Base-by-base conservation (phyloP, 1,140 invertebrate genomes). In the Acromyrmex charruanus region DNA sequence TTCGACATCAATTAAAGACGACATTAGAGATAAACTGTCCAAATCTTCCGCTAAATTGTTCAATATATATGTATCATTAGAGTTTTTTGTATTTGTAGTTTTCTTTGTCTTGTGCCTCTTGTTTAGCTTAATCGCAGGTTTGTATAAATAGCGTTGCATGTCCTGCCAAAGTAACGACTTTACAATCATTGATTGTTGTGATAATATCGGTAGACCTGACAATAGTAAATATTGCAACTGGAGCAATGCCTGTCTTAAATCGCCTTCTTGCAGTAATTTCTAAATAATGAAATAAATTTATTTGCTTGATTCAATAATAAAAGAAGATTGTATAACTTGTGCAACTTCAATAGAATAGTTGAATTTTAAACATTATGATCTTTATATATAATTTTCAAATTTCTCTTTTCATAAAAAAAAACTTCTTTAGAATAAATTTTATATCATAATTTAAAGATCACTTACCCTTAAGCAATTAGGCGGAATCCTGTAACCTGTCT, bases 231-330 rank as follows among this genome's bases (percentile, higher is more conserved):
- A 97, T 91, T 98, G 97, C 80, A 98, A 94, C 89, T 97, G 96
- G 80, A 97, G 95, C 58, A 98, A 94, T 39, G 97, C 96, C 94
- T 97, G 97, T 77, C 97, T 96, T 71, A 97, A 95, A 95, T 98
- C 97, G 16, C 97, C 96, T 31, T 94, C 95, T 77, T 93, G 82
- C 21, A 93, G 61, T 58, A 94, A 89, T 59, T 87, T 88, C 95
- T 96, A 87, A 84, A 84, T 21, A 90, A 92, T 74, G 93, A 94
- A 39, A 93, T 94, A 31, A 96, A 92, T 59, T 28, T 4, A 77
- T 75, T 80, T 35, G 5, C 18, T 80, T 0, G 6, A 55, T 72
- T 10, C 55, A 55, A 55, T 18, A 2, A 21, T 72, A 7, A 31
- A 31, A 55, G 3, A 68, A 0, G 2, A 12, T 65, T 31, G 0